These are phyloP conservation scores for Xestia ashworthii DNA, from an alignment of 2,888 invertebrate species.

Conservation along the genomic window DNA sequence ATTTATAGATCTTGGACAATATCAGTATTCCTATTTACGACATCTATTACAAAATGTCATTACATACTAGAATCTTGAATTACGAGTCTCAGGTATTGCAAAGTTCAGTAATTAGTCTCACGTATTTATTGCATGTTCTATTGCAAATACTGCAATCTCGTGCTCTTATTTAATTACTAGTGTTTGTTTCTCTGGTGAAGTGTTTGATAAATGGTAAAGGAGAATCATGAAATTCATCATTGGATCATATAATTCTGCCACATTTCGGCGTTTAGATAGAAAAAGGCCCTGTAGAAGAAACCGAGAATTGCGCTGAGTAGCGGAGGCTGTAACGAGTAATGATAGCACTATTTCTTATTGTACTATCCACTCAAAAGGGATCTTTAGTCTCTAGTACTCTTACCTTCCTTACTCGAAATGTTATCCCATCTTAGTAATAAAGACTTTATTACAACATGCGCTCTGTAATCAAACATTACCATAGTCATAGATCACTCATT, in stretches of 20 bases:
- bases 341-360: constrained; percentile 14
- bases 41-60: constrained; percentile 33
- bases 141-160: constrained; percentile 31
- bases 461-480: not conserved
- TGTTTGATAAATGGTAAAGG: constrained; percentile 18
- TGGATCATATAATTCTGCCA: not conserved
- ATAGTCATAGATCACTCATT: not conserved
- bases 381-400: constrained; percentile 30
- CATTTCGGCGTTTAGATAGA: not conserved
- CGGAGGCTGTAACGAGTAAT: not conserved
- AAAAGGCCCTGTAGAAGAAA: not conserved
- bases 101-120: constrained; percentile 33
- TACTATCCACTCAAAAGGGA: constrained; percentile 40
- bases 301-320: not conserved
- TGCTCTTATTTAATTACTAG: constrained; percentile 14
- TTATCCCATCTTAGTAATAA: constrained; percentile 23
- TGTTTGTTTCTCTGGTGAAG: constrained; percentile 20
- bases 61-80: constrained; percentile 26
- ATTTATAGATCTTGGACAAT: not conserved
- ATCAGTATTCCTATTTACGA: constrained; percentile 21
- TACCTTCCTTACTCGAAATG: constrained; percentile 23
- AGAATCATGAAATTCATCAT: not conserved
- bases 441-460: not conserved
- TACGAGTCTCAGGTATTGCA: constrained; percentile 42
- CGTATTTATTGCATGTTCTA: constrained; percentile 33